Percentiles rank a stretch among this genome's conserved stretches.
phyloP scores from a whole-genome alignment of 53 echinoderm and acorn worm genomes.

The Holothuria scabra region DNA sequence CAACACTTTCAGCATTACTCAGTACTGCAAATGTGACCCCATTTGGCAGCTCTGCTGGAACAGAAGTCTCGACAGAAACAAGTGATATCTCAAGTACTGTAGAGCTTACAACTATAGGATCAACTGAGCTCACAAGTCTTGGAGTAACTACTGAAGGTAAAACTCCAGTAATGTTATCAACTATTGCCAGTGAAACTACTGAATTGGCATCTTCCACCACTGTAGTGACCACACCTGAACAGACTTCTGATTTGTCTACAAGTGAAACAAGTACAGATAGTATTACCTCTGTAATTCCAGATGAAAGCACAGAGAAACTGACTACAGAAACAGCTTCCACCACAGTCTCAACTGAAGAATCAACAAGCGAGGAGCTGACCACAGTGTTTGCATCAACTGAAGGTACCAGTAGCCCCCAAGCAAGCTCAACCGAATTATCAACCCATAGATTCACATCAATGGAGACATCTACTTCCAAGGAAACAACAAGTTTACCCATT shows the following conservation, averaged over 20 bases:
- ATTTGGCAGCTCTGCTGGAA: background rate
- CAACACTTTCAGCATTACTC: background rate
- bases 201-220: background rate
- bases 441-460: too few species aligned
- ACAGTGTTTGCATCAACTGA: background rate
- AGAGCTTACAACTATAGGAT: background rate
- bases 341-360: background rate
- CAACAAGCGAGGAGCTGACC: background rate
- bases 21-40: background rate
- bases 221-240: background rate
- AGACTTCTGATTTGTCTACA: background rate
- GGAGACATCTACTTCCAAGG: too few species aligned
- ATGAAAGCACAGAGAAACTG: background rate
- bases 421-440: too few species aligned
- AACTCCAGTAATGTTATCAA: background rate
- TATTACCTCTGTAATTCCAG: background rate
- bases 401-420: too few species aligned
- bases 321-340: background rate
- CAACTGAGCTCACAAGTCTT: background rate
- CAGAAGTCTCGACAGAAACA: background rate
- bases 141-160: background rate
- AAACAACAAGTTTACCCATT: too few species aligned
- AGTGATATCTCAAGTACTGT: background rate
- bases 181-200: background rate
- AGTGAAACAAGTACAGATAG: background rate